phyloP scores from a whole-genome alignment of 2,888 invertebrate species.

The Buathra laborator region DNA sequence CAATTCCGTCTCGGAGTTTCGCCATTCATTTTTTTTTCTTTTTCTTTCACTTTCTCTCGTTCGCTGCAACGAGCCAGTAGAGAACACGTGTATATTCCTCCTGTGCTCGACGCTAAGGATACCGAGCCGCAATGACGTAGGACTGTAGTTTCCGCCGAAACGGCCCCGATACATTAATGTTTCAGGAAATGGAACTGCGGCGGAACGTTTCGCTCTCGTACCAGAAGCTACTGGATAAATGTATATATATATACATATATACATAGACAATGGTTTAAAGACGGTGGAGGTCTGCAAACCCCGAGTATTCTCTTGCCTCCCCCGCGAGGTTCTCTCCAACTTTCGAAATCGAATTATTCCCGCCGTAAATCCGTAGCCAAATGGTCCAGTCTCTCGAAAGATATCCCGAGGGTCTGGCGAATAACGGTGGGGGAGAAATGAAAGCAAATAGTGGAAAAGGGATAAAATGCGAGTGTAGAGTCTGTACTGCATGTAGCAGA shows the following conservation, averaged over 20 bases:
- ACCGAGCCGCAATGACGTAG: slow-evolving; percentile 38
- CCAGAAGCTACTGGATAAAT: background rate
- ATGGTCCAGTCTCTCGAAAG: slow-evolving; percentile 52
- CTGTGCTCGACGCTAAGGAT: slow-evolving; percentile 1
- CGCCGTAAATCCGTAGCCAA: slow-evolving; percentile 53
- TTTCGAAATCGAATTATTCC: slow-evolving; percentile 61
- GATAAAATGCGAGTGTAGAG: slow-evolving; percentile 9
- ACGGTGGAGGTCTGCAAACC: slow-evolving; percentile 23
- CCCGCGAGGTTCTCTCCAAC: slow-evolving; percentile 37
- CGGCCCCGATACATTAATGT: slow-evolving; percentile 61
- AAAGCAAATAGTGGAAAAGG: slow-evolving; percentile 15
- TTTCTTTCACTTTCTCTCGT: background rate
- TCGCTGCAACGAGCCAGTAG: background rate
- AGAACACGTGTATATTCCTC: slow-evolving; percentile 3
- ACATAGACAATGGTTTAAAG: slow-evolving; percentile 41
- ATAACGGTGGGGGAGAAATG: background rate
- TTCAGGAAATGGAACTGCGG: slow-evolving; percentile 62
- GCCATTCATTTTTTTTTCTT: slow-evolving; percentile 22
- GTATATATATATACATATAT: background rate
- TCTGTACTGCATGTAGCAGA: background rate
- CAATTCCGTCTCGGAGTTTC: slow-evolving; percentile 28
- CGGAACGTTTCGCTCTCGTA: slow-evolving; percentile 18
- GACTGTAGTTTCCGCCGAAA: slow-evolving; percentile 55
- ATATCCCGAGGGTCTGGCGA: slow-evolving; percentile 41
- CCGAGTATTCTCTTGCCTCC: slow-evolving; percentile 7